Conservation (phyloP, 1,140 invertebrate genomes). For the Drosophila pseudoananassae region DNA sequence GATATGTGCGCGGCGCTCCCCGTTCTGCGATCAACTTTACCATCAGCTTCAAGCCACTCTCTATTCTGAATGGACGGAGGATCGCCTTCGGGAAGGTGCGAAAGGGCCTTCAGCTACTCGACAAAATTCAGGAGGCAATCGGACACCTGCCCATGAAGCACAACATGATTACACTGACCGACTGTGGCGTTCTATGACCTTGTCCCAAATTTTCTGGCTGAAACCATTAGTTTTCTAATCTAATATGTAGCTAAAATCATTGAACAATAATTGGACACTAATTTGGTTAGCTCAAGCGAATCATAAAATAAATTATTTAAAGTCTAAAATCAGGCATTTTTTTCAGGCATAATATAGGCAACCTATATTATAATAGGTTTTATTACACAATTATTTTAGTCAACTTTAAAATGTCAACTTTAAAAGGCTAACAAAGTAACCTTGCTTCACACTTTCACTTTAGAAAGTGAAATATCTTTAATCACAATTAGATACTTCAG, state of each 20-base stretch:
- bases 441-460: not conserved
- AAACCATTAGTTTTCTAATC: not conserved
- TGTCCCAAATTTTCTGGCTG: constrained; percentile 4
- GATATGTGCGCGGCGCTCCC: constrained; percentile 54
- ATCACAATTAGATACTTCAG: not conserved
- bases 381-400: not conserved
- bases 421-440: not conserved
- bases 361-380: not conserved
- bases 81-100: constrained; percentile 71
- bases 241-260: not conserved
- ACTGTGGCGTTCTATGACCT: constrained; percentile 49
- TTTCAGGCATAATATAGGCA: no score
- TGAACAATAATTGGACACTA: not conserved
- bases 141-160: constrained; percentile 46
- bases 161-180: constrained; percentile 33
- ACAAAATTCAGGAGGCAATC: constrained; percentile 53
- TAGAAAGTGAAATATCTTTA: no score
- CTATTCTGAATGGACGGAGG: constrained; percentile 65
- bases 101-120: constrained; percentile 60
- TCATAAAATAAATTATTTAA: not conserved
- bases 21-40: constrained; percentile 55
- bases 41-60: constrained; percentile 71
- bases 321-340: not conserved
- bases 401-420: not conserved
- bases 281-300: not conserved